Evolutionary conservation across 2,888 invertebrate genomes (phyloP), one percentile per base, ranked within the genome.

Genomic region (Diadromus collaris): DNA sequence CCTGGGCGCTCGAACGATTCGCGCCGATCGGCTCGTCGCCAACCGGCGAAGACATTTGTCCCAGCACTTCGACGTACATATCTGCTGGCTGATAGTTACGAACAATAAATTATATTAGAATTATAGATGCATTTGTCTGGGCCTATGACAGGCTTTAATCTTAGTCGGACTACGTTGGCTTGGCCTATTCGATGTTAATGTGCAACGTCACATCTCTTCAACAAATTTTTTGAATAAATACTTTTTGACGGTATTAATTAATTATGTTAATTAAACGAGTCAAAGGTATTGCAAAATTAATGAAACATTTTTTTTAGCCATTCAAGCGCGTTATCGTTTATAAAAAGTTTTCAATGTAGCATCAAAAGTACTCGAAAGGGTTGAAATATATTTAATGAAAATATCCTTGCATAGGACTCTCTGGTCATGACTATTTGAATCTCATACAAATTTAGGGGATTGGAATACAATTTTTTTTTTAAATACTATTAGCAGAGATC

Each of bases 1-100:
- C 97, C 89, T 96, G 93, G 0, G 92, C 93, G 77, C 93, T 94
- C 84, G 93, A 94, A 79, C 94, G 91, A 88, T 93, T 90, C 82
- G 91, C 88, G 89, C 91, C 88, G 85, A 91, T 86, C 10, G 91
- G 91, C 71, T 91, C 91, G 67, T 91, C 91, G 27, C 90, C 88
- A 7, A 89, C 89, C 6, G 89, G 89, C 0, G 91, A 89, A 16
- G 91, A 90, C 24, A 86, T 86, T 83, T 90, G 89, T 76, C 87
- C 87, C 16, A 90, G 75, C 4, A 89, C 88, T 78, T 89, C 89
- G 19, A 89, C 89, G 56, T 91, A 91, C 79, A 90, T 87, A 83
- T 91, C 91, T 61, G 90, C 91, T 21, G 91, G 91, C 91, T 91
- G 64, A 24, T 56, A 6, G n/a, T 27, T n/a, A 29, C 2, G 16